Evolutionary conservation across 2,113 vertebrate genomes (phyloP).

Genomic region (Sturnus vulgaris): DNA sequence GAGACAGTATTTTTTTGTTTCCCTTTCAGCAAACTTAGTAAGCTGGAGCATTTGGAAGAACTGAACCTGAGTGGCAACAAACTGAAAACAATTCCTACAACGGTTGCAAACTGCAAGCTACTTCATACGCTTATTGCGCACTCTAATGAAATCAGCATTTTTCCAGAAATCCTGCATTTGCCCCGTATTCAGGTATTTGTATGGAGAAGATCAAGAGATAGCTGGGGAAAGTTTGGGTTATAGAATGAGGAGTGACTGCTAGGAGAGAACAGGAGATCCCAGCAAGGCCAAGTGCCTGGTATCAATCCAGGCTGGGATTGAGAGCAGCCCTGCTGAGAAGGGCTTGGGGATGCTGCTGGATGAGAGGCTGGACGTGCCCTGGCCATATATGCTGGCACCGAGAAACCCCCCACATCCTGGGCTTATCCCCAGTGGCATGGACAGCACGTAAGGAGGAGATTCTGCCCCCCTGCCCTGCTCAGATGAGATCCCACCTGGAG

Average conservation of each 20-base stretch:
- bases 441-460: background rate
- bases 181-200: constrained; percentile 89
- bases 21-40: constrained; percentile 88
- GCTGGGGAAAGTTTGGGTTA: background rate
- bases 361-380: background rate
- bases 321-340: background rate
- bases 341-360: background rate
- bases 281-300: background rate
- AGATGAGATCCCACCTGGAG: background rate
- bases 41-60: constrained; percentile 91
- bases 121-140: constrained; percentile 92
- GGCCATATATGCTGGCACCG: background rate
- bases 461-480: background rate
- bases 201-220: background rate
- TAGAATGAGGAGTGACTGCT: background rate
- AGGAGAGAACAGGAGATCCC: background rate
- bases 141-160: constrained; percentile 91
- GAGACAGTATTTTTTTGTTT: background rate
- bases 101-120: constrained; percentile 90
- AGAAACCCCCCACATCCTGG: background rate
- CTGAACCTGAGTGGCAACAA: constrained; percentile 95
- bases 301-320: rapidly evolving
- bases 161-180: constrained; percentile 92
- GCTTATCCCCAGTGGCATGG: background rate
- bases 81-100: constrained; percentile 92